Evolutionary conservation across 2,888 invertebrate species (phyloP).

Genomic region (Eudemis profundana): DNA sequence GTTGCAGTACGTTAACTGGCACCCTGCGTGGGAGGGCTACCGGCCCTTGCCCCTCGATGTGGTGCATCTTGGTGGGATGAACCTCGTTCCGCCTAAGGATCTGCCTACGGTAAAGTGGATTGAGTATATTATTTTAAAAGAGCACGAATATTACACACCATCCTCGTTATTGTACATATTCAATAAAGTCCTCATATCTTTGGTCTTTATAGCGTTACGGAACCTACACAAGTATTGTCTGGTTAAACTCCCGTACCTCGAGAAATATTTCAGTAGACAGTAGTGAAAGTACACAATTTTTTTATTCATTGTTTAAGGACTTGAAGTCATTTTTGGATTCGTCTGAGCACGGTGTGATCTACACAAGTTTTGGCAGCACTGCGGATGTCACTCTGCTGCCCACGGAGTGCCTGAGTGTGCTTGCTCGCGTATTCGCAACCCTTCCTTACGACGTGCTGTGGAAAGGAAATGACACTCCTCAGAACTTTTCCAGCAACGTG

Average conservation of each 20-base stretch:
- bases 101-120: not conserved
- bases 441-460: constrained; percentile 56
- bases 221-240: no score
- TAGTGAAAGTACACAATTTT: no score
- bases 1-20: not conserved
- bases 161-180: not conserved
- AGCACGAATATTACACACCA: not conserved
- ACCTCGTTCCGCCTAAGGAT: constrained; percentile 3
- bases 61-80: constrained; percentile 14
- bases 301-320: constrained; percentile 48
- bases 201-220: no score
- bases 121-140: not conserved
- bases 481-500: constrained; percentile 56
- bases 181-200: no score
- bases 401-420: constrained; percentile 47
- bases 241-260: no score
- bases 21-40: constrained; percentile 18
- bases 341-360: constrained; percentile 49
- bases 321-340: constrained; percentile 24
- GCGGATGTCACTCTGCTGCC: constrained; percentile 50
- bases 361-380: constrained; percentile 64
- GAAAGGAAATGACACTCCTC: constrained; percentile 56
- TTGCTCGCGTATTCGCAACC: constrained; percentile 50
- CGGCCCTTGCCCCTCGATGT: constrained; percentile 15
- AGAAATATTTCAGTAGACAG: no score